A percentile compares a stretch with the other conserved stretches of the same genome.
Conservation (phyloP, 2,797 vertebrate genomes). For the Schizopygopsis malacanthus region DNA sequence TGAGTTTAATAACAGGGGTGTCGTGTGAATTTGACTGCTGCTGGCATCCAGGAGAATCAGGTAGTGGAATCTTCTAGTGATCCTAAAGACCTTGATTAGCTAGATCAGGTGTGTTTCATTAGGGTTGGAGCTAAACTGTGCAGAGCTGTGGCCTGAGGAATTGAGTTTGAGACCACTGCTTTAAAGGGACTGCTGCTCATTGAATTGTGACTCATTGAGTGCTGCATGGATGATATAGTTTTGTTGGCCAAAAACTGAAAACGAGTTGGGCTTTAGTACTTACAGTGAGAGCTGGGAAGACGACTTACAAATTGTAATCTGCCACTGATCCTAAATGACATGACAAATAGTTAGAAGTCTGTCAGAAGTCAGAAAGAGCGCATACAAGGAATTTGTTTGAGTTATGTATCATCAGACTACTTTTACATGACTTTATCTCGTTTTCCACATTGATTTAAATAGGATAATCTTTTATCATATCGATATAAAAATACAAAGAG, state of each 20-base stretch:
- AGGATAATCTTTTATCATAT: background rate
- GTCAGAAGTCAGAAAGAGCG: too few species aligned
- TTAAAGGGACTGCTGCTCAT: background rate
- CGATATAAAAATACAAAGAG: background rate
- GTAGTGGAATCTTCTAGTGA: too few species aligned
- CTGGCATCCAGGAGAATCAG: background rate
- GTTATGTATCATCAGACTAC: background rate
- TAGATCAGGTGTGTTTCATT: background rate
- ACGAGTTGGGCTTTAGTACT: background rate
- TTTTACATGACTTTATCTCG: background rate
- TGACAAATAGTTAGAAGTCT: background rate
- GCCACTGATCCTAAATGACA: background rate
- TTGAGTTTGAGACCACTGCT: background rate
- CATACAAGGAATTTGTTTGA: background rate
- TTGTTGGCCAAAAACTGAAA: background rate
- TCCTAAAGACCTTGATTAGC: background rate
- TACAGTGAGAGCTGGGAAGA: background rate
- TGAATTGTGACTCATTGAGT: background rate
- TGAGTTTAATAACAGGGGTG: background rate
- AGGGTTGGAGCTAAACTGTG: background rate
- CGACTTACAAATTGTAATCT: background rate
- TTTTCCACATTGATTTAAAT: background rate
- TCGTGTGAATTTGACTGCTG: background rate
- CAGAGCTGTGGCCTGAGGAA: too few species aligned
- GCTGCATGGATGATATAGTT: background rate